A percentile compares a stretch with the other conserved stretches of the same genome.
Conservation (phyloP, 2,797 vertebrate species). For the Zonotrichia albicollis region DNA sequence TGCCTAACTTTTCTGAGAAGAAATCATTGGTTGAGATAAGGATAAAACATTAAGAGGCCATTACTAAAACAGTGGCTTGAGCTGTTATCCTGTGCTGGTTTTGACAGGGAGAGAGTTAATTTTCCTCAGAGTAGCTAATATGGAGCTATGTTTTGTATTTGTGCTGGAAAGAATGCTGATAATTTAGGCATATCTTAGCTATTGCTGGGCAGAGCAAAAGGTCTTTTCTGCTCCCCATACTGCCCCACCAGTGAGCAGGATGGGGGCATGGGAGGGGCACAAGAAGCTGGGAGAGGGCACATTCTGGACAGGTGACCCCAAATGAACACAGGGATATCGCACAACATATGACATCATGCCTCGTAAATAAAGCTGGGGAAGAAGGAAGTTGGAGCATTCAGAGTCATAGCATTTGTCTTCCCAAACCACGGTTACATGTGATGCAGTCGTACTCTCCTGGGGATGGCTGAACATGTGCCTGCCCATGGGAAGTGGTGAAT, state of each 20-base stretch:
- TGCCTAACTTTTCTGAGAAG: background rate
- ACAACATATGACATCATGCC: background rate
- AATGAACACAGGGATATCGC: background rate
- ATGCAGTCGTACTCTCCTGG: background rate
- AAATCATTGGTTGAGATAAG: background rate
- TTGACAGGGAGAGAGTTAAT: background rate
- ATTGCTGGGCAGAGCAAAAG: background rate
- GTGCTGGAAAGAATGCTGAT: background rate
- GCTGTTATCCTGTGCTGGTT: background rate
- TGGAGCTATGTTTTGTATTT: background rate
- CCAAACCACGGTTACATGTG: fast-evolving
- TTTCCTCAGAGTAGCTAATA: background rate
- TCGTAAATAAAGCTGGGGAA: background rate
- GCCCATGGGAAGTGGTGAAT: background rate
- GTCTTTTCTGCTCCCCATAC: background rate
- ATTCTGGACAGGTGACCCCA: background rate
- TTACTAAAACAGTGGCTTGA: background rate
- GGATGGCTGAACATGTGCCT: background rate
- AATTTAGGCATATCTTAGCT: background rate
- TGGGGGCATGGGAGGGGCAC: fast-evolving
- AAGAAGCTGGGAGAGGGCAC: background rate
- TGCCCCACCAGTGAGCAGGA: background rate
- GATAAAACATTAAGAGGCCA: background rate
- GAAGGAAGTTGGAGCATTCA: background rate
- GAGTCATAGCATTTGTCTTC: background rate